These are phyloP conservation scores for Pristionchus japonicus DNA, from an alignment of 2,888 invertebrate genomes.

Conservation along the genomic window DNA sequence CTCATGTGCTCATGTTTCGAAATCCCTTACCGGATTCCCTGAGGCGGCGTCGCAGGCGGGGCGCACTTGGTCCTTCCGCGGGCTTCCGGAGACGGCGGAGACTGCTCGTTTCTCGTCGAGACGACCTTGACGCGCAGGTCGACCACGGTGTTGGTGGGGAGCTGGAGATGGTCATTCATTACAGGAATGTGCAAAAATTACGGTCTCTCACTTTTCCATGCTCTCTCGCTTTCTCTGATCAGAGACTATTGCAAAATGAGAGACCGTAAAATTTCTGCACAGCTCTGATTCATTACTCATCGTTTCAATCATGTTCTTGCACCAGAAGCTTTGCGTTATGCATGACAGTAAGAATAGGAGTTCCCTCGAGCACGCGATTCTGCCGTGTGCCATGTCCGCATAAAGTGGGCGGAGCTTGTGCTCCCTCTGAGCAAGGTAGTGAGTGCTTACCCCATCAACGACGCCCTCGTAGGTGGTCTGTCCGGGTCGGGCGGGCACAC, in stretches of 20 bases:
- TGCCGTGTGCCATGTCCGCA: too few relatives aligned
- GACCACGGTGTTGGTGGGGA: constrained; percentile 74
- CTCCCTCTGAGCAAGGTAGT: too few relatives aligned
- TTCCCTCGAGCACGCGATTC: too few relatives aligned
- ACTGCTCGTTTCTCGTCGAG: constrained; percentile 67
- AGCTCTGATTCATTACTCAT: too few relatives aligned
- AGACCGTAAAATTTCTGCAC: too few relatives aligned
- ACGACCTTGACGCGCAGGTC: constrained; percentile 71
- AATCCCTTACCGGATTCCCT: constrained; percentile 54
- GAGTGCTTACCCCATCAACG: constrained; percentile 58
- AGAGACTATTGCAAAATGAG: too few relatives aligned
- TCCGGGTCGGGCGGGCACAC: constrained; percentile 68
- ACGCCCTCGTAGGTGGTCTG: constrained; percentile 68
- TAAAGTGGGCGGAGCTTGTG: too few relatives aligned
- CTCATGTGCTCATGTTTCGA: background rate
- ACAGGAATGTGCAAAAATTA: background rate
- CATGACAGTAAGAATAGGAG: too few relatives aligned
- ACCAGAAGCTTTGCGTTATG: too few relatives aligned
- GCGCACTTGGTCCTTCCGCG: constrained; percentile 74
- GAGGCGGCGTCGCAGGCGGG: constrained; percentile 72
- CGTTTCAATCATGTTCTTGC: too few relatives aligned
- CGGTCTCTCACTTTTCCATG: too few relatives aligned
- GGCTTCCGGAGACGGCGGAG: constrained; percentile 73
- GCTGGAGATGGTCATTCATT: constrained; percentile 16
- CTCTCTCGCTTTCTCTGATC: too few relatives aligned